phyloP scores from a whole-genome alignment of 2,797 vertebrate genomes.

The Oophaga sylvatica region DNA sequence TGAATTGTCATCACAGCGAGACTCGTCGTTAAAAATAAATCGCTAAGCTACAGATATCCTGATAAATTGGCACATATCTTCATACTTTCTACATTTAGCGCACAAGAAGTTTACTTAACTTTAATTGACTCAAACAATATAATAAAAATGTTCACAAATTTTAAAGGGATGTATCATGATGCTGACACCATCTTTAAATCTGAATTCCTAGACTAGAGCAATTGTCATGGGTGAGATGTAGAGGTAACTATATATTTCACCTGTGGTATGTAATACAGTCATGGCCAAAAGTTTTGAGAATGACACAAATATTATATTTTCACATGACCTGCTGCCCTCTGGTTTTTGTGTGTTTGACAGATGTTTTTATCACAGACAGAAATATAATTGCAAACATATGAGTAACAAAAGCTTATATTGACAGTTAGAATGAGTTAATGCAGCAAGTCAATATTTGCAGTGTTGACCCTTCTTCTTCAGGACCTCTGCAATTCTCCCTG shows the following conservation, averaged over 20 bases:
- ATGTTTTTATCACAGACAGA: too few species aligned
- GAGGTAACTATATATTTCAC: background rate
- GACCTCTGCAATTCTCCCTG: too few species aligned
- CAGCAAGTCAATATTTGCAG: too few species aligned
- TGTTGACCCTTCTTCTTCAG: too few species aligned
- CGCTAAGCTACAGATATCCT: background rate
- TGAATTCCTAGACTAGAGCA: background rate
- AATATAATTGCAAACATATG: too few species aligned
- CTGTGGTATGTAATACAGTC: background rate
- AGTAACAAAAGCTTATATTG: too few species aligned
- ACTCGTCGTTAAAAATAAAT: conserved; percentile 42
- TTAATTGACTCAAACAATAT: background rate
- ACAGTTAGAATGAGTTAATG: too few species aligned
- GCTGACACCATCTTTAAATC: background rate
- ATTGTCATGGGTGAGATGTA: background rate
- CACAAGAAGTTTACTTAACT: background rate
- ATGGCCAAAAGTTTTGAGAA: too few species aligned
- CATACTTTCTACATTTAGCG: conserved; percentile 25
- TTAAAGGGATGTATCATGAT: background rate
- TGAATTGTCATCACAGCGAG: conserved; percentile 21
- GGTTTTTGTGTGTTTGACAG: too few species aligned
- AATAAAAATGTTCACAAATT: background rate
- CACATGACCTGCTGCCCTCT: too few species aligned
- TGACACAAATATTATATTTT: too few species aligned
- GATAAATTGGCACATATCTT: background rate